Evolutionary conservation across 2,113 vertebrate genomes (phyloP), one percentile per base, ranked within the genome.

Genomic region (Sylvilagus bachmani): DNA sequence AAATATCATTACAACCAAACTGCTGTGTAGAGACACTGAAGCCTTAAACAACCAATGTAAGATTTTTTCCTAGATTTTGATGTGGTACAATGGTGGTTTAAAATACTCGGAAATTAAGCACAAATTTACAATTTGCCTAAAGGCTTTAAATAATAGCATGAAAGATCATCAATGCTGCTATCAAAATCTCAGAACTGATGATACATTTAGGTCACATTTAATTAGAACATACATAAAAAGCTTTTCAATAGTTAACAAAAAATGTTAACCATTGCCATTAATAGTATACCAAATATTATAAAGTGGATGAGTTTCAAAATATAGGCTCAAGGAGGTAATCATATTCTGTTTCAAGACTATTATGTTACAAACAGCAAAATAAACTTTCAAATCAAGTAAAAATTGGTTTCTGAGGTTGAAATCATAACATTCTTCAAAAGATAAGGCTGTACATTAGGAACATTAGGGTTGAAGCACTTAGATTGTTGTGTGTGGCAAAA

Each of bases 301-400:
- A 89, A 33, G 80, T 17, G 10, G 9, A 7, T 67, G 5, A 58
- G 4, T 94, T 44, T 89, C 70, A 67, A 70, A 90, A 61, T 2
- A 71, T 74, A 80, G 66, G 64, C 61, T 64, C 36, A 75, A 86
- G 78, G 79, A 67, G 19, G 9, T 7, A 67, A 64, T n/a, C 8
- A 36, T 9, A 62, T 49, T 36, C 25, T 89, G n/a, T 83, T 92
- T 90, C 22, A 64, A 92, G 55, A 81, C 49, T 66, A 44, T 38
- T 82, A 31, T 13, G 49, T 38, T 75, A 80, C 75, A 58, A 79
- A 84, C 6, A 74, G 27, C 24, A 19, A 58, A 17, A 33, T 91
- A 90, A 95, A 93, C 29, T 44, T 70, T 58, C 83, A 75, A 84
- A 79, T 74, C 49, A 92, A 90, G 87, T 86, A n/a, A 80, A 82